A percentile compares a stretch with the other conserved stretches of the same genome.
Evolutionary conservation across 2,113 vertebrate species (phyloP).

Genomic region (Emydura subglobosa): DNA sequence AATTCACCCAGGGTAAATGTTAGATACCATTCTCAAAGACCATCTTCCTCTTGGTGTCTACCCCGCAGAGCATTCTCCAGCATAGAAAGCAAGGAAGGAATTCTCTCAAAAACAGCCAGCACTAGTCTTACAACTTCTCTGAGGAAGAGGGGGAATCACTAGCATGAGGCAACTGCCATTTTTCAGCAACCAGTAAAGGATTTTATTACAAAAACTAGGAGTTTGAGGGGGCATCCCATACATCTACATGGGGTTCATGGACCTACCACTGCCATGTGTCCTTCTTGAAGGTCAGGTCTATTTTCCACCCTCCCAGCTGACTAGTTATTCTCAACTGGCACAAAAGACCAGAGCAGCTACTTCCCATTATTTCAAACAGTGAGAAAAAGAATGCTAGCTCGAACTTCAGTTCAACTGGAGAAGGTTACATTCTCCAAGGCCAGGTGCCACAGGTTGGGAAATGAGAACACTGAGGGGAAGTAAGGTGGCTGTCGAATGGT

Average conservation of each 20-base stretch:
- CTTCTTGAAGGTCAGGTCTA: background rate
- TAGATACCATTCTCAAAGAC: background rate
- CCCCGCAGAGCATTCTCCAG: too few relatives aligned
- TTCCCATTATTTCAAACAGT: background rate
- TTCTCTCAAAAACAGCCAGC: background rate
- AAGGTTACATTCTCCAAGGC: background rate
- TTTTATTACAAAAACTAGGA: background rate
- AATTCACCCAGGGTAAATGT: background rate
- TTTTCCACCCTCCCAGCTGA: background rate
- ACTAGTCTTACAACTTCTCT: background rate
- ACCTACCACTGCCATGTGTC: background rate
- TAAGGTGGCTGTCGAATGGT: background rate
- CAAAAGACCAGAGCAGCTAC: background rate
- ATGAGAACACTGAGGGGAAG: background rate
- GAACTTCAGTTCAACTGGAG: background rate
- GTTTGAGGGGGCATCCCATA: background rate
- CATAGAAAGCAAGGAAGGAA: background rate
- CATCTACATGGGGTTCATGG: background rate
- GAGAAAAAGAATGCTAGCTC: background rate
- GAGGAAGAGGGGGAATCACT: background rate
- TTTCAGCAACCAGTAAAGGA: background rate
- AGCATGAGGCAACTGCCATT: background rate
- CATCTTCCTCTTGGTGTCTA: too few relatives aligned
- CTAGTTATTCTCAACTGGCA: background rate
- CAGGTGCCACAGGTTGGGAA: background rate